phyloP scores from a whole-genome alignment of 2,797 vertebrate species.

The Tadarida brasiliensis region DNA sequence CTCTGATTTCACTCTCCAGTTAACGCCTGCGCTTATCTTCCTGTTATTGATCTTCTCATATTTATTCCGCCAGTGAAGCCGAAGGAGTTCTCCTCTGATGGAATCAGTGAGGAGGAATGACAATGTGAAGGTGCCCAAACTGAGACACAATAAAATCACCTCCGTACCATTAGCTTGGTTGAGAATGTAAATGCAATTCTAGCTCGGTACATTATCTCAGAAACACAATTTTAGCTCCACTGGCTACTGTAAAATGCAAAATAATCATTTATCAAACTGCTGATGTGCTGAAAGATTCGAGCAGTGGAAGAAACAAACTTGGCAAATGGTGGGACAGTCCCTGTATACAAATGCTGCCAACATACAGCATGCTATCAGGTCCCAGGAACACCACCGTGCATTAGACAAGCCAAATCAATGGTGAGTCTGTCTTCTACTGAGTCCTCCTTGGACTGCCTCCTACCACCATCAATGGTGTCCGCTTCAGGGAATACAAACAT shows the following conservation, averaged over 20 bases:
- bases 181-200: slow-evolving; percentile 23
- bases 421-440: not conserved
- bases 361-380: not conserved
- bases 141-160: not conserved
- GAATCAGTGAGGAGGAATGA: not conserved
- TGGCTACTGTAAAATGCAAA: slow-evolving; percentile 78
- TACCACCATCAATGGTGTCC: not conserved
- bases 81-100: not conserved
- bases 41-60: slow-evolving; percentile 12
- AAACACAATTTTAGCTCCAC: slow-evolving; percentile 77
- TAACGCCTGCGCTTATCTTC: not conserved
- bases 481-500: not conserved
- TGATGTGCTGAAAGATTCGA: not conserved
- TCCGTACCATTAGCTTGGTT: not conserved
- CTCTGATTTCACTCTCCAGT: slow-evolving; percentile 48
- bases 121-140: not conserved
- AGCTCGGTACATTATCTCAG: not conserved
- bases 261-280: slow-evolving; percentile 34
- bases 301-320: slow-evolving; percentile 9
- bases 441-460: not conserved
- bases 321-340: not conserved
- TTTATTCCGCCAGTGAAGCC: slow-evolving; percentile 31
- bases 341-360: not conserved
- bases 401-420: not conserved
- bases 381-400: not conserved